Evolutionary conservation across 1,140 invertebrate genomes (phyloP).

Genomic region (Akabosia matsudoensis): DNA sequence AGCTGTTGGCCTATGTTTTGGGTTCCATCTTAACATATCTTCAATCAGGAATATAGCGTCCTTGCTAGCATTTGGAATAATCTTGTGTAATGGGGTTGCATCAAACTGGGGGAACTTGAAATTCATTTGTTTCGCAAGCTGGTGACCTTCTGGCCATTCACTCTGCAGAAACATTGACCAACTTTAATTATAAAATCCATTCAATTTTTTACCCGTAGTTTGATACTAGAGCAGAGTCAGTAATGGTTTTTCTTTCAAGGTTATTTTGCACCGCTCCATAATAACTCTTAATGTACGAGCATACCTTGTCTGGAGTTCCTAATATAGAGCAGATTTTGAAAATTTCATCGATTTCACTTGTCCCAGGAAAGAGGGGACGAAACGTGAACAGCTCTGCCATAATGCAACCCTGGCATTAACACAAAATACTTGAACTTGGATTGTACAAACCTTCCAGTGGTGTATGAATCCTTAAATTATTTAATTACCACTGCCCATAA

Average conservation of each 20-base stretch:
- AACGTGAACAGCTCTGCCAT: constrained; percentile 98
- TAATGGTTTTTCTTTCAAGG: not conserved
- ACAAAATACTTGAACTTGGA: not conserved
- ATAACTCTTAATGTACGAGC: not conserved
- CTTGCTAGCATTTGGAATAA: constrained; percentile 79
- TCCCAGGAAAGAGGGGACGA: constrained; percentile 92
- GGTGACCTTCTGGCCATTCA: constrained; percentile 93
- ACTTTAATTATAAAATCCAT: not conserved
- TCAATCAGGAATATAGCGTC: constrained; percentile 81
- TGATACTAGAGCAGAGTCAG: not conserved
- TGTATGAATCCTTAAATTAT: not conserved
- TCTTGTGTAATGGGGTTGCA: constrained; percentile 69
- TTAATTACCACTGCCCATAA: constrained; percentile 74
- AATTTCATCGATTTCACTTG: constrained; percentile 96
- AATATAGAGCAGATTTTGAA: constrained; percentile 95
- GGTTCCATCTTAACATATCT: constrained; percentile 88
- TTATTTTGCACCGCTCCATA: not conserved
- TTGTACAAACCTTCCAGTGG: no score
- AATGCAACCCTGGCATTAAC: constrained; percentile 71
- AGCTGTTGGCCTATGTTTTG: constrained; percentile 84
- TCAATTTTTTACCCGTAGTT: not conserved
- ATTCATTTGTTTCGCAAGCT: constrained; percentile 88
- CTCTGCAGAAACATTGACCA: constrained; percentile 57
- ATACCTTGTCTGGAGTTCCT: constrained; percentile 86
- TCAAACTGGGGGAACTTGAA: constrained; percentile 91